phyloP scores from a whole-genome alignment of 2,113 vertebrate species.

The Scatophagus argus region DNA sequence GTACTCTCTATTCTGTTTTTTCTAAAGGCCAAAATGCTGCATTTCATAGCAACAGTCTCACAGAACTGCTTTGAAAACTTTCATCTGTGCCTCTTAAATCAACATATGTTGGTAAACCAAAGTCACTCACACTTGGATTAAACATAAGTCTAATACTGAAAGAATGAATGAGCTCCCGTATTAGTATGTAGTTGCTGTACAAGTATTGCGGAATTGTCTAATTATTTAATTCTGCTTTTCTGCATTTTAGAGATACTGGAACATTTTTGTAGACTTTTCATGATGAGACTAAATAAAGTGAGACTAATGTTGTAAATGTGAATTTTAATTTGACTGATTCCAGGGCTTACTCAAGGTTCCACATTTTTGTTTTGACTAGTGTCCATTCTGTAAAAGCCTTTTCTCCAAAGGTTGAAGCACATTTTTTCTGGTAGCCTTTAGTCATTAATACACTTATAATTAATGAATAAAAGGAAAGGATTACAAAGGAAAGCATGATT shows the following conservation, averaged over 20 bases:
- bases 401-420: neutral
- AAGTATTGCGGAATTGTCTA: neutral
- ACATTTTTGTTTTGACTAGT: neutral
- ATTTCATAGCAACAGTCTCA: slow-evolving; percentile 14
- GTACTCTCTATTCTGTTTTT: slow-evolving; percentile 38
- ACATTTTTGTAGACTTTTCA: neutral
- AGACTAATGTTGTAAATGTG: too few relatives aligned
- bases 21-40: slow-evolving; percentile 37
- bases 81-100: neutral
- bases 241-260: neutral
- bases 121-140: neutral
- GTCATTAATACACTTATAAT: neutral
- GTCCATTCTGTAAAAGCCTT: neutral
- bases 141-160: neutral
- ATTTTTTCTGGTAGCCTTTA: neutral
- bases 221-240: neutral
- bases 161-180: neutral
- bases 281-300: neutral
- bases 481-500: slow-evolving; percentile 9
- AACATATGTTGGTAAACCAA: slow-evolving; percentile 2
- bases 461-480: neutral
- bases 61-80: slow-evolving; percentile 6
- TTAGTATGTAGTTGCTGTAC: neutral
- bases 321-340: neutral
- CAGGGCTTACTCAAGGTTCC: neutral